Base-by-base conservation (phyloP, 2,113 vertebrate genomes). In the Tetrao urogallus region DNA sequence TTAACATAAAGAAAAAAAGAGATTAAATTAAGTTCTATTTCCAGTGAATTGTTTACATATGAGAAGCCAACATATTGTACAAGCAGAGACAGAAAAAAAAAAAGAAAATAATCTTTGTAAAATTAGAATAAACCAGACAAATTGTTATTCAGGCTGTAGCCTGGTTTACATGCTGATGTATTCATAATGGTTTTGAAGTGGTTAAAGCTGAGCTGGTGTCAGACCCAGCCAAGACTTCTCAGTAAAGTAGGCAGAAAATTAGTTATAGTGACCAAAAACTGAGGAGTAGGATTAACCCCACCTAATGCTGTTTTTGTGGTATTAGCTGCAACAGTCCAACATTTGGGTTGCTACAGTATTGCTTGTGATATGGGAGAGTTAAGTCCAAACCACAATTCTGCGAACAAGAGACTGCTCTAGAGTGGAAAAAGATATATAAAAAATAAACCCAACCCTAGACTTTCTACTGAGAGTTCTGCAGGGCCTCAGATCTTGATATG, bases 221-320 rank as follows among this genome's bases (percentile, higher is more conserved):
- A 76, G 75, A 92, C 11, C 45, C 69, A 80, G 58, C 90, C 30
- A 86, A 66, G 28, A 13, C 47, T 90, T 17, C 65, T 76, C 42
- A 70, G 50, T 22, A 83, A n/a, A 83, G 15, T 63, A 80, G 56
- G 56, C 38, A 92, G 65, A 86, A 94, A 86, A 95, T 90, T 20
- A 67, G 25, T 72, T 95, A 90, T 78, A 87, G 84, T 78, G 57
- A 87, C 89, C 61, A 40, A 69, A 47, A 91, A 86, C 14, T 17
- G 42, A 92, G 42, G 24, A 24, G 32, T 63, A 74, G 60, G 42
- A 82, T 32, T 32, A 20, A 69, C 14, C 28, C 32, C 50, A 2
- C 83, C 36, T 77, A 85, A 14, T 57, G 22, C 18, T 80, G 1
- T 47, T 66, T 74, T 66, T 83, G 18, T 58, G n/a, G 13, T 48